Conservation (phyloP, 2,888 invertebrate species). For the Leptinotarsa rubiginosa region DNA sequence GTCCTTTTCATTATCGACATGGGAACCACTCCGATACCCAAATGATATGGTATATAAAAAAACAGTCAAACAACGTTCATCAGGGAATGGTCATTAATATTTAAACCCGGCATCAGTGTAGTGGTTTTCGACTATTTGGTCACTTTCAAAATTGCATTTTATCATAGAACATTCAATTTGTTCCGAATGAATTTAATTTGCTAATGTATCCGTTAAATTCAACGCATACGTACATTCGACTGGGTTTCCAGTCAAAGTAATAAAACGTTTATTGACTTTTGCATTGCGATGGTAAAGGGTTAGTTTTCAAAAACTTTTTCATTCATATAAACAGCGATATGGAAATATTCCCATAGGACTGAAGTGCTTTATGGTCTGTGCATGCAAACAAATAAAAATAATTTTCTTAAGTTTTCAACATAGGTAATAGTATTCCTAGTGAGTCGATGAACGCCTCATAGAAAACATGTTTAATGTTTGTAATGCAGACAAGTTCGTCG, state of each 20-base stretch:
- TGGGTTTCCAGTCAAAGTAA: neutral
- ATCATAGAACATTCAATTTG: conserved; percentile 35
- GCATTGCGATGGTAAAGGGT: neutral
- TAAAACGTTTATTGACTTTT: neutral
- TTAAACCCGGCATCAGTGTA: conserved; percentile 18
- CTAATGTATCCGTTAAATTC: conserved; percentile 31
- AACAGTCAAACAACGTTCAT: conserved; percentile 14
- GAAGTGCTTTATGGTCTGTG: too few species aligned
- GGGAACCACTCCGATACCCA: neutral
- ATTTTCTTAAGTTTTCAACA: too few species aligned
- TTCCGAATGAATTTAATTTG: conserved; percentile 39
- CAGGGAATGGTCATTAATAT: conserved; percentile 21
- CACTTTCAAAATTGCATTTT: conserved; percentile 29
- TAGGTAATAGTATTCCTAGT: too few species aligned
- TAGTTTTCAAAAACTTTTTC: neutral
- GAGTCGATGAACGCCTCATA: too few species aligned
- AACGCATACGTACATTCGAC: conserved; percentile 13
- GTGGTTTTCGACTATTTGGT: conserved; percentile 17
- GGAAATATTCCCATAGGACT: too few species aligned
- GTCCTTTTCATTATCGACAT: neutral
- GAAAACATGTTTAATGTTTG: too few species aligned
- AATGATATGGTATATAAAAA: conserved; percentile 7
- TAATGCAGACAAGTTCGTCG: too few species aligned
- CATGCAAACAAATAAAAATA: too few species aligned
- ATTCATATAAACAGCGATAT: too few species aligned